phyloP scores from a whole-genome alignment of 2,113 vertebrate genomes.

The Pimephales promelas region DNA sequence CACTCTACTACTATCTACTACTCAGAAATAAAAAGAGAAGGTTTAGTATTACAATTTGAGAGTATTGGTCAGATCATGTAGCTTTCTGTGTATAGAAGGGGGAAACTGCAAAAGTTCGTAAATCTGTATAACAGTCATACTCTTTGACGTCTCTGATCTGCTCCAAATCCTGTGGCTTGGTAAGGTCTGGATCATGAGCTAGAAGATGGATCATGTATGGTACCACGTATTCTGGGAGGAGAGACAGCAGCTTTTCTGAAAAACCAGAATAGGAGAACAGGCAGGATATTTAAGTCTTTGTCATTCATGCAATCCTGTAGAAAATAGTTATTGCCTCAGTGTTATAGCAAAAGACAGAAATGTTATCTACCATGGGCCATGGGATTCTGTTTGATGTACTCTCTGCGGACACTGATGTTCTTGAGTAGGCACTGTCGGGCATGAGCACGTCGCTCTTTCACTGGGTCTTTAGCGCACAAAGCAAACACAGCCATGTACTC shows the following conservation, averaged over 20 bases:
- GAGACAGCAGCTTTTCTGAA: slow-evolving; percentile 92
- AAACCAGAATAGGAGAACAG: background rate
- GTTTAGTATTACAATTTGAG: background rate
- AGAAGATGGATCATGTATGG: slow-evolving; percentile 97
- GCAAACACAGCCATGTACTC: slow-evolving; percentile 98
- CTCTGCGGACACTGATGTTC: slow-evolving; percentile 97
- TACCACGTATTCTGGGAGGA: slow-evolving; percentile 97
- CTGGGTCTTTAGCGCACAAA: slow-evolving; percentile 97
- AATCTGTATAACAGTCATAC: slow-evolving; percentile 75
- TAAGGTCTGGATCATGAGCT: slow-evolving; percentile 98
- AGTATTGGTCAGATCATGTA: background rate
- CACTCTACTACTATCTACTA: background rate
- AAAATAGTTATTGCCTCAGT: background rate
- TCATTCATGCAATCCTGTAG: background rate
- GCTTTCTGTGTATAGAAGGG: background rate
- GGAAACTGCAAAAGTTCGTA: background rate
- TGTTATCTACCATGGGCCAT: slow-evolving; percentile 86
- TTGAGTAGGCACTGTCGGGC: slow-evolving; percentile 98
- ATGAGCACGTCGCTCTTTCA: slow-evolving; percentile 96
- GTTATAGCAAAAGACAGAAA: background rate
- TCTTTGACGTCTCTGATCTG: slow-evolving; percentile 98
- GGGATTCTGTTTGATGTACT: slow-evolving; percentile 97
- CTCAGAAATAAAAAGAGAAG: background rate
- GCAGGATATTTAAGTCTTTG: background rate
- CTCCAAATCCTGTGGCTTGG: slow-evolving; percentile 96